Base-by-base conservation (phyloP, 2,888 invertebrate species). In the Thereva nobilitata region DNA sequence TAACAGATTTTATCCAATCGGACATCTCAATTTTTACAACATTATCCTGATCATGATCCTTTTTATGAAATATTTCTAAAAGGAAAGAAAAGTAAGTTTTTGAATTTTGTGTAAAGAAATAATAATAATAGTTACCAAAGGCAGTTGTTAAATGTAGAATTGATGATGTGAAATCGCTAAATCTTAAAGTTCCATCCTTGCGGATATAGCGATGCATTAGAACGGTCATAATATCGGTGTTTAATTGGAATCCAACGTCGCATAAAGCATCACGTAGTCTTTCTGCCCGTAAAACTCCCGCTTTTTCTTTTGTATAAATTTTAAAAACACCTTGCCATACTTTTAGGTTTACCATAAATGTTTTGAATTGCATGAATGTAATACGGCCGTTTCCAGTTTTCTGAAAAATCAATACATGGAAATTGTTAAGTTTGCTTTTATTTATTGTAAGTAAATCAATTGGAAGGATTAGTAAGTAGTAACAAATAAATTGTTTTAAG, bases 281-380 rank as follows among this genome's bases (percentile, higher is more conserved):
- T 80, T 95, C 95, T 0, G 93, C 93, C 73, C 92, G 88, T 38
- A 95, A 81, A 9, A 95, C 93, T 2, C 95, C 95, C 68, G 93
- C 92, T 79, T 93, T 94, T 78, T 95, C 94, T 75, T 92, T 90
- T 5, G 94, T 91, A 77, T 95, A 94, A 73, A 89, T 90, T 79
- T 92, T 92, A 80, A 95, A 95, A 2, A 93, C 89, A 34, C 90
- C 88, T 76, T 95, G 95, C 95, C 95, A 95, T 69, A 90, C 88
- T 76, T 94, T 95, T 53, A 95, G 80, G 75, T 93, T 95, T 75
- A 92, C 93, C 89, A 95, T 93, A 70, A 95, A 84, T 76, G 95
- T 93, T 78, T 93, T 94, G 79, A 95, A 95, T 76, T 95, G 93
- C 63, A 86, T 84, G 73, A 94, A 90, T 70, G 90, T 90, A 61